Evolutionary conservation across 2,113 vertebrate genomes (phyloP), one percentile per base, ranked within the genome.

Genomic region (Epinephelus lanceolatus): DNA sequence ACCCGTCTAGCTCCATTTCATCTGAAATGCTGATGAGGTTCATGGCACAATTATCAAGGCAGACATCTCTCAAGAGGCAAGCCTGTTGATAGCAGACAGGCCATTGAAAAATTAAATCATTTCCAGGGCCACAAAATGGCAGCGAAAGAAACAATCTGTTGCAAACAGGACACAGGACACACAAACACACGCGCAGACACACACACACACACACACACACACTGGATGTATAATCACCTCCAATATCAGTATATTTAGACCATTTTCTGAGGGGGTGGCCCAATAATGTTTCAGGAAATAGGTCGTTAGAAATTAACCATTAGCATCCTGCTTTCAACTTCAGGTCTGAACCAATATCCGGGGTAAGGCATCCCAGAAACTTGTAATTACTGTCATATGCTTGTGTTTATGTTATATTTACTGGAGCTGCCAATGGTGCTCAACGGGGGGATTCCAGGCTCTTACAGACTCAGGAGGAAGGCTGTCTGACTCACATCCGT

Each of bases 11-110:
- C 90, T 92, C 88, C 91, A 94, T 94, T 95, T 94, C 90, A 93
- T 94, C 90, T 93, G 92, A 93, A 93, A 93, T 92, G 90, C 92
- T 94, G 94, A 94, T 94, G 93, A 93, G 93, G 93, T 93, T 93
- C 90, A 94, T 89, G 92, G 88, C 93, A 91, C 90, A 94, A 93
- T 94, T 94, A 95, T 94, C 93, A 94, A 94, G 91, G 88, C 89
- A 94, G 89, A 92, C 90, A 91, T 92, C 86, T 89, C 91, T 93
- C 89, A 92, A 91, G 91, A 89, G 92, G 85, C 89, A 78, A 82
- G 90, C 88, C 92, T 91, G 92, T 90, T 95, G 90, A 94, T 94
- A 66, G 86, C 85, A 91, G 90, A 71, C 87, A 90, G 90, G 85
- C 89, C 88, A 93, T 71, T 94, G 89, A 91, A 92, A 94, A 93